Base-by-base conservation (phyloP, 2,888 invertebrate species). In the Drosophila robusta region DNA sequence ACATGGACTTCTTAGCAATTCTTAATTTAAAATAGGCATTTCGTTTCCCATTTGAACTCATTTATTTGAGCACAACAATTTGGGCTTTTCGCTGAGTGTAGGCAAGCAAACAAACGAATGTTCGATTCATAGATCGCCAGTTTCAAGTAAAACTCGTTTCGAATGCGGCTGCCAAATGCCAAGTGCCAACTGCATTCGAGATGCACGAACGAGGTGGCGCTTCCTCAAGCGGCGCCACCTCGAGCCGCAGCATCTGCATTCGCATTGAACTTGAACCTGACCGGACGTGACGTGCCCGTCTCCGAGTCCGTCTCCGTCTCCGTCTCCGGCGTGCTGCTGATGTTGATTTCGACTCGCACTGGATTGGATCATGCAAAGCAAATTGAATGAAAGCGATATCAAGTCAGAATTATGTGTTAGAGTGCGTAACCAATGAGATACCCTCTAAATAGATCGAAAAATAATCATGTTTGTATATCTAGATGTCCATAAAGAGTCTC, bases 181-280 rank as follows among this genome's bases (percentile, higher is more conserved):
- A 57, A 29, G 4, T 4, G 34, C 12, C 12, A 77, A 58, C 57
- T 52, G 75, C 82, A 74, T 74, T 74, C 38, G 74, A 41, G 55
- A 38, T 69, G 74, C 74, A 69, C 49, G 68, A 54, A 32, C 32
- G 44, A 42, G 34, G 34, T 34, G 34, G 34, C 34, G 34, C 34
- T 34, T 34, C 34, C 34, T 34, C 34, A 12, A 34, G 6, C 47
- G 44, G 11, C 61, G 76, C 74, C 81, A 78, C 78, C 82, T 79
- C 73, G n/a, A 69, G 63, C 65, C 6, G 29, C 57, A 14, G 41
- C 54, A 52, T 69, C 68, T 57, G 58, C 75, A 78, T 70, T 66
- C 69, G 75, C 61, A 64, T 77, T 87, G 89, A 88, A 88, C 87
- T 87, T 87, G 89, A 87, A 87, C 89, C 85, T 86, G 77, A 71